Base-by-base conservation (phyloP, 1,140 invertebrate species). In the Aphaenogaster rudis region DNA sequence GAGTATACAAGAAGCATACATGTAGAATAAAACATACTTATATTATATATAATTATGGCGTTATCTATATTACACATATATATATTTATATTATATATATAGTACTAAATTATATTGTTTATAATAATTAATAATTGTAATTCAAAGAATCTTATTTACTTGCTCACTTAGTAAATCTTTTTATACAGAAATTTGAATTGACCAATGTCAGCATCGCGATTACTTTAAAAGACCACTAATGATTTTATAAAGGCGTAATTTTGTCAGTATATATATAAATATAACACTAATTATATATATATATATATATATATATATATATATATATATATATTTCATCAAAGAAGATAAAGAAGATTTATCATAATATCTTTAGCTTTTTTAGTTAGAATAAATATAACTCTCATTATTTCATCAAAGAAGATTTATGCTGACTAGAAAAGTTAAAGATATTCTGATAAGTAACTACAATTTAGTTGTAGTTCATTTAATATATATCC, bases 1-100 rank as follows among this genome's bases (percentile, higher is more conserved):
- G 21, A 86, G 5, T 50, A 76, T 39, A 42, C 8, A 82, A 69
- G 67, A 0, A 63, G 1, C 0, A 69, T 76, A 11, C 1, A 87
- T 67, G 3, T 21, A 80, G 13, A n/a, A 81, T 36, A 71, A 59
- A 71, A 72, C 6, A 45, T 28, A 28, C 28, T 28, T 28, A 28
- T 67, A 36, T 72, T 45, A 28, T 28, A 28, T 45, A 28, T 28
- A 28, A 28, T 28, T 28, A 28, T 28, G 28, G 28, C 28, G 28
- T 28, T 28, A 28, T 28, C 28, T 13, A 15, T 59, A 77, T 5
- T 54, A 50, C 17, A 48, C 15, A 28, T 50, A 48, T 48, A 33
- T 17, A 50, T 15, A 71, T 50, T 7, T 4, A 15, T 67, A 9
- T 17, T n/a, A 28, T 48, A 33, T 17, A 33, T 3, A 28, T 15